phyloP scores from a whole-genome alignment of 2,888 invertebrate genomes.

The Latrodectus elegans region DNA sequence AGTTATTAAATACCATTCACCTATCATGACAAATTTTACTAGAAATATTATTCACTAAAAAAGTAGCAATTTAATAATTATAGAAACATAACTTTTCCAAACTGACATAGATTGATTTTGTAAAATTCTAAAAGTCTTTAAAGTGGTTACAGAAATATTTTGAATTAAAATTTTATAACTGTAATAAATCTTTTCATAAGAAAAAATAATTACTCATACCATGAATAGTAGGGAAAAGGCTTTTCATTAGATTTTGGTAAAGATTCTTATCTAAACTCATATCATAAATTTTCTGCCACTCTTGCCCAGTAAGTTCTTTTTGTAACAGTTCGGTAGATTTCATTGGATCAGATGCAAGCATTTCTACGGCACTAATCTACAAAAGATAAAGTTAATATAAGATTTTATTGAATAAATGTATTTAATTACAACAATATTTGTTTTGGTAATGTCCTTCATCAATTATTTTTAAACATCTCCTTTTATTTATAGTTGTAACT shows the following conservation, averaged over 20 bases:
- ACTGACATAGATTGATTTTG: no score
- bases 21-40: no score
- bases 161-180: no score
- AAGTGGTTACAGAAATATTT: no score
- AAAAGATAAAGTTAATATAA: background rate
- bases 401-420: background rate
- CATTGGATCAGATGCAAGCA: conserved; percentile 88
- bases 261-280: conserved; percentile 95
- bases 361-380: conserved; percentile 78
- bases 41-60: no score
- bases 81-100: no score
- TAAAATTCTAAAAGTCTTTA: no score
- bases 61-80: no score
- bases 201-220: conserved; percentile 76
- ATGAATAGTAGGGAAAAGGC: conserved; percentile 96
- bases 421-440: background rate
- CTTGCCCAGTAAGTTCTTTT: conserved; percentile 89
- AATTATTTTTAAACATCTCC: no score
- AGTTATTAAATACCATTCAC: no score
- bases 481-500: no score
- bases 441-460: no score
- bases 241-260: conserved; percentile 90
- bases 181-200: background rate
- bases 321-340: conserved; percentile 79
- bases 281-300: conserved; percentile 96